Percentiles rank a stretch among this genome's conserved stretches.
Evolutionary conservation across 2,113 vertebrate species (phyloP).

Genomic region (Datnioides undecimradiatus): DNA sequence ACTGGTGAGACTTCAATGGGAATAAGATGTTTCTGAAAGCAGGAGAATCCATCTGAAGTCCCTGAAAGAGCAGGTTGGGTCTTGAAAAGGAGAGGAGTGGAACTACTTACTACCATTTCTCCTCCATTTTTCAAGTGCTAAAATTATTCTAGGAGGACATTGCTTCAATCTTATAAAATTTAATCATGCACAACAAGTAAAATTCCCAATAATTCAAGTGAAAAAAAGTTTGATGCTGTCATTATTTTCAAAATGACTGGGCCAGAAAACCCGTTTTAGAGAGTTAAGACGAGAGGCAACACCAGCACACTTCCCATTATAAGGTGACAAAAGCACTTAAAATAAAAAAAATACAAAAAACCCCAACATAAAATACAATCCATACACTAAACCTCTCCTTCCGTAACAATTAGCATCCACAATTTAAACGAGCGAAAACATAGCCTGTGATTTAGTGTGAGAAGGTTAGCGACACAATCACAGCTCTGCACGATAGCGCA

Average conservation of each 20-base stretch:
- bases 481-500: conserved; percentile 18
- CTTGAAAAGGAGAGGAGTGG: background rate
- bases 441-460: conserved; percentile 7
- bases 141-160: background rate
- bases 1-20: background rate
- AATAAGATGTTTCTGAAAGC: conserved; percentile 12
- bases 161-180: background rate
- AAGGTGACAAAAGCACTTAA: conserved; percentile 19
- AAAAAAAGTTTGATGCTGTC: background rate
- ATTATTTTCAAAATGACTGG: background rate
- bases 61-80: conserved; percentile 6
- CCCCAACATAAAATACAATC: background rate
- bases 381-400: background rate
- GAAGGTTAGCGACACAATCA: conserved; percentile 54
- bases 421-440: conserved; percentile 35
- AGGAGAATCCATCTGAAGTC: conserved; percentile 33
- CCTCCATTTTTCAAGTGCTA: background rate
- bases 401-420: conserved; percentile 41
- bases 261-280: background rate
- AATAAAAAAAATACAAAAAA: no score
- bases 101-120: background rate
- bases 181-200: conserved; percentile 9
- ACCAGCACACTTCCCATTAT: background rate
- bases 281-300: background rate
- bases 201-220: background rate